Percentiles rank a stretch among this genome's conserved stretches.
phyloP scores from a whole-genome alignment of 1,140 invertebrate genomes.

The Drosophila punjabiensis region DNA sequence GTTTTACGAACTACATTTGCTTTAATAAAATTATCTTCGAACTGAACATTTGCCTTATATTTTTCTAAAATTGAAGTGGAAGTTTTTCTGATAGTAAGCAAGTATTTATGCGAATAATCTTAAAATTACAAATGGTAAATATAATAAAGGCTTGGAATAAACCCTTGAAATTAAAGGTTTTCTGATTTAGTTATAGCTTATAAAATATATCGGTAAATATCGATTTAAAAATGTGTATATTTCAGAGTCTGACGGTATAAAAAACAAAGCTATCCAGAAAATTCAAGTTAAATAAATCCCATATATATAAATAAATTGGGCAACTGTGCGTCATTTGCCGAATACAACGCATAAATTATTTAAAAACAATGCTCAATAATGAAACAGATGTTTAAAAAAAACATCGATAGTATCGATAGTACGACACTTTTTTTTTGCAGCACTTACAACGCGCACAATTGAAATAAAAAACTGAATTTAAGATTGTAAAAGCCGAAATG shows the following conservation, averaged over 20 bases:
- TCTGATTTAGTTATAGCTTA: too few species aligned
- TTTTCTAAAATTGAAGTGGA: neutral
- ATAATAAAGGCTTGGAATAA: too few species aligned
- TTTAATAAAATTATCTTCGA: conserved; percentile 51
- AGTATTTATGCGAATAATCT: neutral
- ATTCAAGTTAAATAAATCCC: too few species aligned
- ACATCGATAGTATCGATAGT: neutral
- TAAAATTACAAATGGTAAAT: neutral
- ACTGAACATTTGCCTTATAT: neutral
- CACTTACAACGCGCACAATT: neutral
- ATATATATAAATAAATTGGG: too few species aligned
- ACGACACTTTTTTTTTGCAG: neutral
- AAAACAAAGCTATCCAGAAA: too few species aligned
- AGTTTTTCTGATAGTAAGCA: neutral
- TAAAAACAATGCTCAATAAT: too few species aligned
- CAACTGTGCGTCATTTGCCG: too few species aligned
- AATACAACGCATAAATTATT: too few species aligned
- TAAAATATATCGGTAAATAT: too few species aligned
- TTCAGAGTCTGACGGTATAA: too few species aligned
- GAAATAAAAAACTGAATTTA: neutral
- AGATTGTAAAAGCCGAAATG: conserved; percentile 3
- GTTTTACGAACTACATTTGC: conserved; percentile 48
- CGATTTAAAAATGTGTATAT: too few species aligned
- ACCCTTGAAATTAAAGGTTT: too few species aligned
- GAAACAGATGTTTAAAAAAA: neutral